Percentiles rank a stretch among this genome's conserved stretches.
Conservation (phyloP, 2,888 invertebrate genomes). For the Cordilura impudica region DNA sequence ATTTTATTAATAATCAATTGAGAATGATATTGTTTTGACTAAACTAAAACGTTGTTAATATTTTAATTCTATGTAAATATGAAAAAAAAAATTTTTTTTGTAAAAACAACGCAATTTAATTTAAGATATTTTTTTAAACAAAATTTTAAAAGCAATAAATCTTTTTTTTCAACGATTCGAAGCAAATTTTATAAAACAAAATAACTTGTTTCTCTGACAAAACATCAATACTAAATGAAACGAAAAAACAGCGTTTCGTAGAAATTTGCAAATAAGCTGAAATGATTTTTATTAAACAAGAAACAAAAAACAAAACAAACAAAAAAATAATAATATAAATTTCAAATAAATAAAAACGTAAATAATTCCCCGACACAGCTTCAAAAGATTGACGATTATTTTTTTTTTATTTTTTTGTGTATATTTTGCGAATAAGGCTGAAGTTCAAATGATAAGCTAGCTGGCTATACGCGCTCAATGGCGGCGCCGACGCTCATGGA, state of each 20-base stretch:
- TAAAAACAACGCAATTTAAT: slow-evolving; percentile 61
- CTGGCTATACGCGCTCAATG: slow-evolving; percentile 41
- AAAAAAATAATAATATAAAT: slow-evolving; percentile 38
- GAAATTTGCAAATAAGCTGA: slow-evolving; percentile 48
- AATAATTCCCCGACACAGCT: slow-evolving; percentile 46
- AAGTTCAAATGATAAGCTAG: slow-evolving; percentile 63
- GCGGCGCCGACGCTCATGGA: slow-evolving; percentile 47
- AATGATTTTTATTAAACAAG: slow-evolving; percentile 4
- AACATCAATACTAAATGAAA: slow-evolving; percentile 61
- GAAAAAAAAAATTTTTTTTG: background rate
- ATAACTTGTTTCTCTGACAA: slow-evolving; percentile 60
- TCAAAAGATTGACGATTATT: slow-evolving; percentile 39
- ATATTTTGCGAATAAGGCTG: slow-evolving; percentile 52
- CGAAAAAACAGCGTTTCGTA: slow-evolving; percentile 51
- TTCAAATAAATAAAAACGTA: slow-evolving; percentile 46
- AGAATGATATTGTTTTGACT: slow-evolving; percentile 20
- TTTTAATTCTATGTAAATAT: background rate
- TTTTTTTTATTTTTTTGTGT: slow-evolving; percentile 3
- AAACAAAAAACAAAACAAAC: slow-evolving; percentile 29
- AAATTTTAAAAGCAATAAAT: background rate
- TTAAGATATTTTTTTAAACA: slow-evolving; percentile 14
- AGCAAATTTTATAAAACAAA: slow-evolving; percentile 16
- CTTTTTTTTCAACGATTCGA: slow-evolving; percentile 2
- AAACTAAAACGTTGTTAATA: slow-evolving; percentile 2
- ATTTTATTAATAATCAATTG: slow-evolving; percentile 4